These are phyloP conservation scores for Peromyscus leucopus DNA, from an alignment of 2,113 vertebrate species.

Conservation along the genomic window DNA sequence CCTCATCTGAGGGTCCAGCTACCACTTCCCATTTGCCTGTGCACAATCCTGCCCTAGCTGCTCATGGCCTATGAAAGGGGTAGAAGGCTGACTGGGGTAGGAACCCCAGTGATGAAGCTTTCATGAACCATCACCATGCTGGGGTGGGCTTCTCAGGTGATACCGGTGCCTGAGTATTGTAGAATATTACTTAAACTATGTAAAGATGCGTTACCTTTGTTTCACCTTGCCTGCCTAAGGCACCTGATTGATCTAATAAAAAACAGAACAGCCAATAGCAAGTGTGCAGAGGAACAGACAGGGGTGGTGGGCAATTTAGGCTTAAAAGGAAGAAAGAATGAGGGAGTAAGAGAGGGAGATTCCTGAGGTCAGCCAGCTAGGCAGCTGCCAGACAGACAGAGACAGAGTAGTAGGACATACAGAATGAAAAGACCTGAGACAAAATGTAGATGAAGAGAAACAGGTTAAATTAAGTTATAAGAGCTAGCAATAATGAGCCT, in stretches of 20 bases:
- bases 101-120: background rate
- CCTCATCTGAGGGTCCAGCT: background rate
- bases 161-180: background rate
- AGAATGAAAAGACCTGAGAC: background rate
- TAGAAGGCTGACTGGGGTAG: background rate
- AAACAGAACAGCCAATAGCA: background rate
- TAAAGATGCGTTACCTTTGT: background rate
- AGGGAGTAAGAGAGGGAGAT: background rate
- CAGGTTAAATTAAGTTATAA: background rate
- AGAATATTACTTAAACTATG: background rate
- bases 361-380: background rate
- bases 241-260: background rate
- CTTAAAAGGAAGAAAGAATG: background rate
- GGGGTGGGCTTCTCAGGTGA: background rate
- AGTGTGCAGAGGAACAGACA: background rate
- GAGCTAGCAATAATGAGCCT: background rate
- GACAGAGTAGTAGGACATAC: background rate
- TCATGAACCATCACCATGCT: background rate
- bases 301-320: background rate
- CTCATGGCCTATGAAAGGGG: background rate
- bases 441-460: background rate
- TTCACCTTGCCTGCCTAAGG: background rate
- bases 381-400: background rate
- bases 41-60: background rate
- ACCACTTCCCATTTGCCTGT: background rate